Evolutionary conservation across 2,797 vertebrate genomes (phyloP).

Genomic region (Eutrigla gurnardus): DNA sequence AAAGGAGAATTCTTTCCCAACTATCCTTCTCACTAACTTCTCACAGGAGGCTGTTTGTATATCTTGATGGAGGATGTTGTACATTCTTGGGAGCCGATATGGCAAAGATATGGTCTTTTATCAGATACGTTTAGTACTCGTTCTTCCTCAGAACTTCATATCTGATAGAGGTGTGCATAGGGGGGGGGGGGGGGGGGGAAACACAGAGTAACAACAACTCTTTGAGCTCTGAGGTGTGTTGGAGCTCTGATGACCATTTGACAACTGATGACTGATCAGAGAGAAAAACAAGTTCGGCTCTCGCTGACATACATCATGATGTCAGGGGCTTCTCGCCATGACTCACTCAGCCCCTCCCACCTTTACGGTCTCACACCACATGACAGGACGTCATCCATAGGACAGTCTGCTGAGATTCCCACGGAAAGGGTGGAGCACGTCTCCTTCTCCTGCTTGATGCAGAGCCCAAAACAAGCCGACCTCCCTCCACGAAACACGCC

Average conservation of each 20-base stretch:
- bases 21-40: background rate
- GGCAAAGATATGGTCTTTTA: conserved; percentile 9
- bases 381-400: background rate
- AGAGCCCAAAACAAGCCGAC: conserved; percentile 68
- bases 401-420: conserved; percentile 55
- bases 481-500: conserved; percentile 35
- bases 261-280: background rate
- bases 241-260: background rate
- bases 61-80: conserved; percentile 13
- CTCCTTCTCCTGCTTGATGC: conserved; percentile 46
- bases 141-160: background rate
- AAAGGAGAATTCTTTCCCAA: conserved; percentile 1
- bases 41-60: conserved; percentile 11
- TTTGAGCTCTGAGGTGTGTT: background rate
- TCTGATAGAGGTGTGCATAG: conserved; percentile 1
- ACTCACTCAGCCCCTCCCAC: conserved; percentile 14
- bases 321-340: conserved; percentile 1
- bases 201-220: background rate
- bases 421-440: conserved; percentile 57
- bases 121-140: background rate
- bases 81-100: background rate
- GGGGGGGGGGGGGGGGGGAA: too few species aligned
- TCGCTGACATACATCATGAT: background rate
- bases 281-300: conserved; percentile 5
- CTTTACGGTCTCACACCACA: background rate